These are phyloP conservation scores for Pedicia rivosa DNA, from an alignment of 2,888 invertebrate genomes.

Conservation along the genomic window DNA sequence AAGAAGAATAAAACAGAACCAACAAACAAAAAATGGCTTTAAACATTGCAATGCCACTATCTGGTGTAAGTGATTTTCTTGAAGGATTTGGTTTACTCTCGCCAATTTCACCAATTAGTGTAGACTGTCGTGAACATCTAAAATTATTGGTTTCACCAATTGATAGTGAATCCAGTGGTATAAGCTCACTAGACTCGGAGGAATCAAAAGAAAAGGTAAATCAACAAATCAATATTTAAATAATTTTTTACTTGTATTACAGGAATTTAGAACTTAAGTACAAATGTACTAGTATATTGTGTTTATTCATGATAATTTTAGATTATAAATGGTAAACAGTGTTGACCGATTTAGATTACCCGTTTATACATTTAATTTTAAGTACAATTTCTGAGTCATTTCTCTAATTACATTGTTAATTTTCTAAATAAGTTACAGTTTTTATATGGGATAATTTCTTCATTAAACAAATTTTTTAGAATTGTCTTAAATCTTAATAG, in stretches of 20 bases:
- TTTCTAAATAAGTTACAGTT: too few species aligned
- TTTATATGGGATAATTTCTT: too few species aligned
- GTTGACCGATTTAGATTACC: too few species aligned
- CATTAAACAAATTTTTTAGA: too few species aligned
- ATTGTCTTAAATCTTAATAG: too few species aligned
- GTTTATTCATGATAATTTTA: too few species aligned
- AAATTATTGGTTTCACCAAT: constrained; percentile 24
- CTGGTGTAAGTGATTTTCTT: constrained; percentile 22
- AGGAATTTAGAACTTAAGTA: not conserved
- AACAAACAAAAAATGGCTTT: constrained; percentile 38
- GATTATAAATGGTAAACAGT: not conserved
- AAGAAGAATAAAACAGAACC: too few species aligned
- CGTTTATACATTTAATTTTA: not conserved
- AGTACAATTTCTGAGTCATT: too few species aligned
- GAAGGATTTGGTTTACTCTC: constrained; percentile 16
- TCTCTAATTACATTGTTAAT: too few species aligned
- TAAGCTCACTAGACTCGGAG: constrained; percentile 37
- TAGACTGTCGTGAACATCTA: constrained; percentile 16
- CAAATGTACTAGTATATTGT: not conserved
- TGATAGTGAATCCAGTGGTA: constrained; percentile 45
- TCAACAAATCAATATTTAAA: too few species aligned
- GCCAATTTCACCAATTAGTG: constrained; percentile 16
- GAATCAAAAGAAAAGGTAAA: constrained; percentile 16
- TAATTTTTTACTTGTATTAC: not conserved
- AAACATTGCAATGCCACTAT: constrained; percentile 41